Evolutionary conservation across 2,888 invertebrate species (phyloP).

Genomic region (Andrena dorsata): DNA sequence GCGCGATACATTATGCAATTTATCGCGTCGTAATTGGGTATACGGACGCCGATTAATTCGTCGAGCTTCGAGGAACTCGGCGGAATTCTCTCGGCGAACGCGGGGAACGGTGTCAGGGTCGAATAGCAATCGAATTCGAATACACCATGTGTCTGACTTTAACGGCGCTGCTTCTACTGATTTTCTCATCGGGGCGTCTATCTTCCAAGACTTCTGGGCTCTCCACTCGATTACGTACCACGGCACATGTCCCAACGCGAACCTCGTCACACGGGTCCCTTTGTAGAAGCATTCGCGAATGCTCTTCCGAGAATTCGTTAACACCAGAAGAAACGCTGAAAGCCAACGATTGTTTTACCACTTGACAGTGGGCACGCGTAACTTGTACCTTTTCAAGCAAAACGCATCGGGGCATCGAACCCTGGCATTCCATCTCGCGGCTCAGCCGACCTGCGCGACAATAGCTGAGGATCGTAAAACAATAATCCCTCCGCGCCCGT

Average conservation of each 20-base stretch:
- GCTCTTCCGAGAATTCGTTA: not conserved
- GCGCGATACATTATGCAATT: conserved; percentile 35
- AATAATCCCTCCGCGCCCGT: conserved; percentile 48
- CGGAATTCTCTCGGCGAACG: not conserved
- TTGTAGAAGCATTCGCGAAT: no score
- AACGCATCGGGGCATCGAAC: conserved; percentile 22
- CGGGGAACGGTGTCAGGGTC: not conserved
- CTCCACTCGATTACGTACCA: no score
- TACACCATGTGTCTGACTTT: not conserved
- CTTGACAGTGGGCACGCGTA: not conserved
- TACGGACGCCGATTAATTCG: conserved; percentile 41
- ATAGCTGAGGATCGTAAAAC: conserved; percentile 56
- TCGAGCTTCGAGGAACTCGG: not conserved
- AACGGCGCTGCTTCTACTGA: not conserved
- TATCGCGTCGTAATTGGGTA: conserved; percentile 47
- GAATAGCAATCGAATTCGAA: conserved; percentile 14
- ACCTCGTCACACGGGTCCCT: no score
- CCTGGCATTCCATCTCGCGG: not conserved
- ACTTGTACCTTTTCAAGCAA: not conserved
- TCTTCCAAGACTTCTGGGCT: not conserved
- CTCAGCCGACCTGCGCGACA: conserved; percentile 11
- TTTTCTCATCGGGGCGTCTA: not conserved
- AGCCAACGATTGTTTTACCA: no score
- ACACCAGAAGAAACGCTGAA: not conserved
- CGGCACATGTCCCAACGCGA: no score